Evolutionary conservation across 2,113 vertebrate species (phyloP), one percentile per base, ranked within the genome.

Genomic region (Apodemus speciosus): DNA sequence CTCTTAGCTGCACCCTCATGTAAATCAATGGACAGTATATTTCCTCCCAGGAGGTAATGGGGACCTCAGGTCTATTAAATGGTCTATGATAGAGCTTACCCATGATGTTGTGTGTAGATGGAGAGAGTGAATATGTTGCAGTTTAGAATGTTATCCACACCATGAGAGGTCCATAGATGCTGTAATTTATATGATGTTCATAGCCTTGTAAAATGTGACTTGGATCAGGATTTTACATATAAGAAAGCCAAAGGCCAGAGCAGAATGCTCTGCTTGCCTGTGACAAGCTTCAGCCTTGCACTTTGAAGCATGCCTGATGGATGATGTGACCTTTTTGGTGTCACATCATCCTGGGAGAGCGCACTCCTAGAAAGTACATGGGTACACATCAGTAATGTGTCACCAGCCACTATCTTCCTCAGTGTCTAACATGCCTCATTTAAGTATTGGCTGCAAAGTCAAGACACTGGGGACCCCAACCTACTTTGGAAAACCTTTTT

Each of bases 171-270:
- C 58, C 15, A 27, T 32, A 64, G 80, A 64, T 1, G 27, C 14
- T 62, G 23, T 30, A 43, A 81, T 46, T 62, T 60, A 40, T 30
- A 3, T 53, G 23, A 38, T 43, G 15, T 62, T 40, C 49, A 71
- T 9, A 40, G n/a, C 2, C 16, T 23, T 38, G 62, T 0, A 23
- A 56, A 23, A 16, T 0, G 30, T 2, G 16, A 77, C 23, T 76
- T 27, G 38, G 21, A 46, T 85, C 15, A 23, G 51, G 5, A 2
- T 14, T 69, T 85, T 18, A 25, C 40, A 43, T 2, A 4, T 3
- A 3, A 69, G n/a, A 46, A 86, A 56, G 3, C 51, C 7, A 21
- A 79, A 20, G 5, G 32, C 51, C 51, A 3, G n/a, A 18, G 75
- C 1, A 3, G 21, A 13, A 35, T 20, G 7, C 7, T 1, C 13